Conservation (phyloP, 1,140 invertebrate species). For the Lepidurus arcticus region DNA sequence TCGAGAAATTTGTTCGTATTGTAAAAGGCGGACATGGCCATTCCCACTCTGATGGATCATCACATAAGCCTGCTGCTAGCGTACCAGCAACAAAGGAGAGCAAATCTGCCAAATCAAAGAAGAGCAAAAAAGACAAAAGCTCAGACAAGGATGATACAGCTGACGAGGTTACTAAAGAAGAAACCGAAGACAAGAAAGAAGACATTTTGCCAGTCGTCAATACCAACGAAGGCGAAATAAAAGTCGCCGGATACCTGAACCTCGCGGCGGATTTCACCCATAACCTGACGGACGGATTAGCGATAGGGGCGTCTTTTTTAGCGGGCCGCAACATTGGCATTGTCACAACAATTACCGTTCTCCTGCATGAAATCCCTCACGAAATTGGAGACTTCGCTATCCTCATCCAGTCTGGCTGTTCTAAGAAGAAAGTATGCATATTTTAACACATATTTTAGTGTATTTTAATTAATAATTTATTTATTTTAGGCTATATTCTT, state of each 20-base stretch:
- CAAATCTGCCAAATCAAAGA: constrained; percentile 34
- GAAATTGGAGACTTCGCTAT: constrained; percentile 99
- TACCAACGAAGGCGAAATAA: constrained; percentile 56
- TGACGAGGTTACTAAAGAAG: constrained; percentile 37
- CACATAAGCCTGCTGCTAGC: constrained; percentile 40
- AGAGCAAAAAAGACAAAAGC: constrained; percentile 36
- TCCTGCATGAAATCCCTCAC: constrained; percentile 94
- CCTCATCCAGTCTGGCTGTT: constrained; percentile 87
- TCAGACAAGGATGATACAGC: constrained; percentile 37
- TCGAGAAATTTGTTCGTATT: constrained; percentile 87
- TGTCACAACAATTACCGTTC: constrained; percentile 86
- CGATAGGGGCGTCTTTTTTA: constrained; percentile 93
- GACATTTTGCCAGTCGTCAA: neutral
- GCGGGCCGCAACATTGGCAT: constrained; percentile 74
- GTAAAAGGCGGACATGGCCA: constrained; percentile 75
- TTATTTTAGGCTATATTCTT: constrained; percentile 72
- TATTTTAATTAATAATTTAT: constrained; percentile 33
- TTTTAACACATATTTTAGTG: neutral
- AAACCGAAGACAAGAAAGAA: constrained; percentile 36
- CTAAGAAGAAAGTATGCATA: constrained; percentile 63
- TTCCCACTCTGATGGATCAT: constrained; percentile 49
- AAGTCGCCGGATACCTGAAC: constrained; percentile 89
- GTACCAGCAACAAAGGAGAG: constrained; percentile 30
- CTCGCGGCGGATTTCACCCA: constrained; percentile 91
- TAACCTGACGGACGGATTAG: constrained; percentile 94